phyloP scores from a whole-genome alignment of 2,888 invertebrate genomes.

The Exephanes ischioxanthus region DNA sequence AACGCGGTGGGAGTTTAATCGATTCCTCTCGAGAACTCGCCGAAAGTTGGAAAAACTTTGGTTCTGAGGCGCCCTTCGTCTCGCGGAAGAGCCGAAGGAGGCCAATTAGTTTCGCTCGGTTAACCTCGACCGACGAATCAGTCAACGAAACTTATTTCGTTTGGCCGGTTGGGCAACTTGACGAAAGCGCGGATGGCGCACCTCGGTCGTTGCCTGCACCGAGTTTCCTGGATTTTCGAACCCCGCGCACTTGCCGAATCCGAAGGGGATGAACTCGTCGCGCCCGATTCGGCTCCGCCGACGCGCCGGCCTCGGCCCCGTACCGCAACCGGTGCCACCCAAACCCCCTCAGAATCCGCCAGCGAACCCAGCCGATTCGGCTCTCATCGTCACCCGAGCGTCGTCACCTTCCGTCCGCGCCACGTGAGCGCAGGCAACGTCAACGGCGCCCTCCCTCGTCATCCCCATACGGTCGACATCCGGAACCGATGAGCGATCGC shows the following conservation, averaged over 20 bases:
- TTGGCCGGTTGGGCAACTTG: slow-evolving; percentile 64
- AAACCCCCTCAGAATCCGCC: slow-evolving; percentile 40
- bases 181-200: slow-evolving; percentile 56
- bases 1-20: slow-evolving; percentile 51
- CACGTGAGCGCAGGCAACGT: background rate
- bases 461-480: no score
- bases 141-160: slow-evolving; percentile 68
- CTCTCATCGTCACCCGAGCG: slow-evolving; percentile 12
- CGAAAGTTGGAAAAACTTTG: slow-evolving; percentile 62
- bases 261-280: background rate
- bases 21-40: slow-evolving; percentile 59
- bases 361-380: slow-evolving; percentile 33
- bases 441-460: background rate
- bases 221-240: background rate
- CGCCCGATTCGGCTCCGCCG: slow-evolving; percentile 9
- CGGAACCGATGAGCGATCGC: background rate
- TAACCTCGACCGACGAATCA: slow-evolving; percentile 65
- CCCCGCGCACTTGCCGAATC: background rate
- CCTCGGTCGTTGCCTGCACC: background rate
- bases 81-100: slow-evolving; percentile 50
- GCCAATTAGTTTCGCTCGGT: slow-evolving; percentile 67
- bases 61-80: slow-evolving; percentile 17
- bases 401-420: slow-evolving; percentile 8
- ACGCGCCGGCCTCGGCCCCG: background rate
- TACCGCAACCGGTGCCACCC: background rate